Evolutionary conservation across 2,888 invertebrate species (phyloP).

Genomic region (Lampropteryx suffumata): DNA sequence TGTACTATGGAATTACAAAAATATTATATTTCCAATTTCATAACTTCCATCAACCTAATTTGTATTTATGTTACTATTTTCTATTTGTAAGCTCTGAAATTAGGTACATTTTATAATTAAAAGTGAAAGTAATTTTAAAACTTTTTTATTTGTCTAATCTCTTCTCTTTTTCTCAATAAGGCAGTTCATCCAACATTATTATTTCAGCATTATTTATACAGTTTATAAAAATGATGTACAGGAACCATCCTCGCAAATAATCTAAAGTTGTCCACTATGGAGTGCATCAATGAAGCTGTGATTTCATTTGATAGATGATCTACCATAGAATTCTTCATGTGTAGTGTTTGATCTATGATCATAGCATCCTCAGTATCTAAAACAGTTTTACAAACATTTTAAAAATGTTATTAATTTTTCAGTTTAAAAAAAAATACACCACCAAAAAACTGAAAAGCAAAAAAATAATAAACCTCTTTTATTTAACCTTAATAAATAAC

Average conservation of each 20-base stretch:
- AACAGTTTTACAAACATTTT: background rate
- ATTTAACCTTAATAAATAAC: too few relatives aligned
- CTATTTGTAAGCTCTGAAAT: too few relatives aligned
- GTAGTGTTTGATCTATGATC: slow-evolving; percentile 53
- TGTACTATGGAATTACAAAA: too few relatives aligned
- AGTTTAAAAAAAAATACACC: too few relatives aligned
- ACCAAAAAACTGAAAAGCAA: too few relatives aligned
- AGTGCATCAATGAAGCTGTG: slow-evolving; percentile 64
- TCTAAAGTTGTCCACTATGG: slow-evolving; percentile 71
- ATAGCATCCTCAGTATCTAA: slow-evolving; percentile 49
- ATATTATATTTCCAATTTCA: too few relatives aligned
- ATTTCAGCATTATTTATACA: slow-evolving; percentile 37
- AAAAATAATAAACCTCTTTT: too few relatives aligned
- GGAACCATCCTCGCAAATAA: slow-evolving; percentile 63
- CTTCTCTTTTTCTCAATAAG: background rate
- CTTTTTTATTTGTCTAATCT: background rate
- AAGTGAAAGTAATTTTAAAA: too few relatives aligned
- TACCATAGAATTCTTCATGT: slow-evolving; percentile 50
- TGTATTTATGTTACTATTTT: too few relatives aligned
- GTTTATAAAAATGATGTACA: slow-evolving; percentile 65
- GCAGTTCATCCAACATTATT: background rate
- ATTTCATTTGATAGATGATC: slow-evolving; percentile 72
- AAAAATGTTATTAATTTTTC: too few relatives aligned
- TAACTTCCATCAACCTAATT: too few relatives aligned
- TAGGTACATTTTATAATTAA: too few relatives aligned